Conservation (phyloP, 2,113 vertebrate genomes). For the Emydura subglobosa region DNA sequence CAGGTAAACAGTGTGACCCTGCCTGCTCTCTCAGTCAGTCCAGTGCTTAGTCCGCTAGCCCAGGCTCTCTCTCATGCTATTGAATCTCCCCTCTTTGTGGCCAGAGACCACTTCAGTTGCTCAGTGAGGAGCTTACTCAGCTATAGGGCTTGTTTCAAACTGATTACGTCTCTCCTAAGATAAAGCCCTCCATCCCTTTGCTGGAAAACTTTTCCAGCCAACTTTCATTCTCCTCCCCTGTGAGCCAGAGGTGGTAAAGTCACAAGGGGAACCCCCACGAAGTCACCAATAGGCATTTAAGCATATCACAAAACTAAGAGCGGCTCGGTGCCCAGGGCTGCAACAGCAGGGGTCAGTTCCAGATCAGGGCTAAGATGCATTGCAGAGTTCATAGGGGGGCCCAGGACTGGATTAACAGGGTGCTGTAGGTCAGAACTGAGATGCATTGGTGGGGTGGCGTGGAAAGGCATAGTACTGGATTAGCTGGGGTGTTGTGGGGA, state of each 20-base stretch:
- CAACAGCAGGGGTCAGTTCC: not conserved
- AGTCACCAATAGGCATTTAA: not conserved
- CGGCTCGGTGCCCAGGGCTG: not conserved
- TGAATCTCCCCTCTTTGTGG: not conserved
- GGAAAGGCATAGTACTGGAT: not conserved
- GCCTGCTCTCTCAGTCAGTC: not conserved
- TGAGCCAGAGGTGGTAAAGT: not conserved
- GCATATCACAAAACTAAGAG: not conserved
- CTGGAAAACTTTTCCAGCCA: not conserved
- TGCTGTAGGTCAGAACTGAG: not conserved
- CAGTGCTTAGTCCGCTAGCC: not conserved
- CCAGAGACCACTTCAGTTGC: not conserved
- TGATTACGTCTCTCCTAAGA: not conserved
- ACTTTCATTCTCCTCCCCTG: not conserved
- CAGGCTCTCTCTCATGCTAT: not conserved
- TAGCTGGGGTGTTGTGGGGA: rapidly evolving
- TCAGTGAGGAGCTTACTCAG: constrained; percentile 1
- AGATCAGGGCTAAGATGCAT: not conserved
- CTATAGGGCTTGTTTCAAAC: not conserved
- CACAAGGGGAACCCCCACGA: not conserved
- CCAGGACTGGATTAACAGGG: not conserved
- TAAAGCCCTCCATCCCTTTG: not conserved
- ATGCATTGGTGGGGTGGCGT: not conserved
- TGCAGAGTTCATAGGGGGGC: not conserved
- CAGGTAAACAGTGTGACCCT: not conserved